A percentile compares a stretch with the other conserved stretches of the same genome.
phyloP scores from a whole-genome alignment of 2,113 vertebrate genomes.

The Cariama cristata region DNA sequence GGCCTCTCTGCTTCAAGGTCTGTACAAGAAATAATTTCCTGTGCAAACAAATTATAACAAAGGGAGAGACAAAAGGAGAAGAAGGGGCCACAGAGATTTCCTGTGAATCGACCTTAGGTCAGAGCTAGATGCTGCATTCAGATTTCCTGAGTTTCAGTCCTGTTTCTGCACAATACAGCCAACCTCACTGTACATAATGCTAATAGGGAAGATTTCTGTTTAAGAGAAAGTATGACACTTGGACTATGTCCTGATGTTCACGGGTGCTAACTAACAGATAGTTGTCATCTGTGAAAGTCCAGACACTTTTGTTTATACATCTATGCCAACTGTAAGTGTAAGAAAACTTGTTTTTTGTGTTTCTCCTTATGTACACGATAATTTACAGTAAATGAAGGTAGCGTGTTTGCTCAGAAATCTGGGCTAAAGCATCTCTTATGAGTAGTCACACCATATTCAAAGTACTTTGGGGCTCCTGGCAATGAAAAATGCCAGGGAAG shows the following conservation, averaged over 20 bases:
- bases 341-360: background rate
- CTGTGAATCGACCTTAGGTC: background rate
- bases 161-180: background rate
- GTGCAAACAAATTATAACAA: background rate
- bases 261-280: background rate
- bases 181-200: rapidly evolving
- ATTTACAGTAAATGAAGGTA: background rate
- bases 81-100: background rate
- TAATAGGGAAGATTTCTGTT: background rate
- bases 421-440: background rate
- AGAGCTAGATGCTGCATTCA: background rate
- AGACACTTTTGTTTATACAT: background rate
- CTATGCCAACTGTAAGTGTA: background rate
- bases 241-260: background rate
- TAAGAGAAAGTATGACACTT: background rate
- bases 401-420: background rate
- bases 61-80: background rate
- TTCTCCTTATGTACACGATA: background rate
- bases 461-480: background rate
- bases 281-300: background rate
- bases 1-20: background rate
- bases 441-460: background rate
- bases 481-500: background rate
- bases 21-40: background rate
- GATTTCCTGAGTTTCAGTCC: background rate